phyloP scores from a whole-genome alignment of 1,140 invertebrate genomes.

The Saccostrea glomerata region DNA sequence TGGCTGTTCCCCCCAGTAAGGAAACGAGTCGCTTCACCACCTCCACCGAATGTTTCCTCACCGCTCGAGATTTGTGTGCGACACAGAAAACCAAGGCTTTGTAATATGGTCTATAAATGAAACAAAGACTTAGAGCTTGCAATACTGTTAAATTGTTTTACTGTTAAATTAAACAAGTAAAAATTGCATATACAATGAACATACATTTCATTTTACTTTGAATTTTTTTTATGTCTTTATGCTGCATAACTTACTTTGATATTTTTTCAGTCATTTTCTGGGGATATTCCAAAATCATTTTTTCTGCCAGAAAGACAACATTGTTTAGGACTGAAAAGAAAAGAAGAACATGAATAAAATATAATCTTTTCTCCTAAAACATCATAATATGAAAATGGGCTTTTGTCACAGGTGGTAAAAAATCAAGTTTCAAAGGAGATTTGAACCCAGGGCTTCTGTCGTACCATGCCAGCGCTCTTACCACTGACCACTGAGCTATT shows the following conservation, averaged over 20 bases:
- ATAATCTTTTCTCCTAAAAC: too few relatives aligned
- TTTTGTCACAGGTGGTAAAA: too few relatives aligned
- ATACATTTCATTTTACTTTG: not conserved
- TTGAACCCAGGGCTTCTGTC: too few relatives aligned
- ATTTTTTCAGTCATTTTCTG: constrained; percentile 71
- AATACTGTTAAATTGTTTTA: not conserved
- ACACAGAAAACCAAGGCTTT: constrained; percentile 84
- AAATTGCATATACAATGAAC: not conserved
- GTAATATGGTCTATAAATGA: constrained; percentile 80
- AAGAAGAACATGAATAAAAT: not conserved
- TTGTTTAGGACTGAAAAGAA: constrained; percentile 72
- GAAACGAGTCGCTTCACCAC: constrained; percentile 78
- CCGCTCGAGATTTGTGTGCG: constrained; percentile 76
- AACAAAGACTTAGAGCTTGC: not conserved
- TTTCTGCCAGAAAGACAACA: constrained; percentile 83
- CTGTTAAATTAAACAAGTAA: not conserved
- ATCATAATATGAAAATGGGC: too few relatives aligned
- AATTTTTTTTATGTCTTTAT: not conserved
- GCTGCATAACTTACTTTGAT: constrained; percentile 62
- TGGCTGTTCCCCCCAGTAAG: constrained; percentile 77
- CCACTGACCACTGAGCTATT: too few relatives aligned
- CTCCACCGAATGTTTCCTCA: constrained; percentile 71
- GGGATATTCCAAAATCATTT: constrained; percentile 83
- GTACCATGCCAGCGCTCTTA: too few relatives aligned
- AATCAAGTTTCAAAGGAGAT: too few relatives aligned